Evolutionary conservation across 2,888 invertebrate genomes (phyloP), one percentile per base, ranked within the genome.

Genomic region (Drosophila nigricruria): DNA sequence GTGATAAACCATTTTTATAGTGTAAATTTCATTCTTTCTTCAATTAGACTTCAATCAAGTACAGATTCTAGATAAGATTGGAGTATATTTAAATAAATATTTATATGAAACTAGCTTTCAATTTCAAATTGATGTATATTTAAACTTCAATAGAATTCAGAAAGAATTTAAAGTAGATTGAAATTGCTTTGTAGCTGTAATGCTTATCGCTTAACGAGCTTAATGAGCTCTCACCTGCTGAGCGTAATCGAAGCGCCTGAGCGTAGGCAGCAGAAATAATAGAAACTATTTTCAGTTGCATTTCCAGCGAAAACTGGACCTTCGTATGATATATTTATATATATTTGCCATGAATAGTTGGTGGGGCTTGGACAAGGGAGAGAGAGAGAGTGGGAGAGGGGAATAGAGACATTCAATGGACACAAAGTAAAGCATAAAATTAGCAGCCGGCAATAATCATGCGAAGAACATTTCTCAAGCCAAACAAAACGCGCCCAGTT

Each of bases 401-500:
- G 18, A 60, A 83, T 88, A 79, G 73, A 85, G 82, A 85, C 88
- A 83, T 88, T 88, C 57, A 66, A 71, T 58, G 68, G 59, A 30
- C 59, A 47, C 34, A 59, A 52, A 66, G 78, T 65, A 74, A 73
- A 75, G 73, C 79, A 87, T 81, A 71, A 87, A 89, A 85, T 89
- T 89, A 84, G 82, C 89, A 87, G 77, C 68, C 74, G 62, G 72
- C 77, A 79, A 87, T 89, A 83, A 83, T 71, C 85, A 83, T 84
- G 79, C 88, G 73, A 82, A 77, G 66, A 82, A 79, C 77, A 84
- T 82, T 90, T 85, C 81, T 82, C 81, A 73, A 77, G 81, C 70
- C 74, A 91, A 90, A 78, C 82, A 73, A 82, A 89, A 84, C 78
- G 89, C 73, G 67, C 89, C 89, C 89, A 87, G 70, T 66, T 72